Evolutionary conservation across 2,888 invertebrate genomes (phyloP).

Genomic region (Silvanus unidentatus): DNA sequence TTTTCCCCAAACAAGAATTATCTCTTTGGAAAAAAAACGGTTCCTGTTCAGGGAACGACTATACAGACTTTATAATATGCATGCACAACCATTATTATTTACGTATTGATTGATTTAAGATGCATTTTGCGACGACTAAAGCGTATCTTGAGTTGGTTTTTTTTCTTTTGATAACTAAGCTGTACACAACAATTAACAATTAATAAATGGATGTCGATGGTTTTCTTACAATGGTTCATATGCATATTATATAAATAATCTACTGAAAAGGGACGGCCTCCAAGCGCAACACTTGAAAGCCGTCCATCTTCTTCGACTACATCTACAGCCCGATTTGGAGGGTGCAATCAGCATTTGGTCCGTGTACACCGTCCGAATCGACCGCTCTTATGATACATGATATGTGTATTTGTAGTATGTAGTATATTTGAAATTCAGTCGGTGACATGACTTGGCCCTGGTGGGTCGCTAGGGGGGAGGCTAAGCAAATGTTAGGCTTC

Average conservation of each 20-base stretch:
- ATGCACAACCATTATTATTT: constrained; percentile 42
- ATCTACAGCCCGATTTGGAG: constrained; percentile 23
- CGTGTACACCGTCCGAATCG: constrained; percentile 11
- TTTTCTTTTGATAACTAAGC: constrained; percentile 32
- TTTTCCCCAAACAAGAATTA: constrained; percentile 29
- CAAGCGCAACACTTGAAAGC: background rate
- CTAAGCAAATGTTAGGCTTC: constrained; percentile 89
- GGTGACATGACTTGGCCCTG: constrained; percentile 57
- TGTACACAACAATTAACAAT: constrained; percentile 45
- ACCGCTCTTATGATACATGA: constrained; percentile 23
- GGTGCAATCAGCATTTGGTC: constrained; percentile 9
- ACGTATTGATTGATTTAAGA: no score
- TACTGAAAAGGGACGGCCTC: constrained; percentile 7
- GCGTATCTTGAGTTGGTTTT: constrained; percentile 19
- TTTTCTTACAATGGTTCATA: constrained; percentile 40
- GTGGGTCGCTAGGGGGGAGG: constrained; percentile 76
- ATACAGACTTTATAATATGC: constrained; percentile 39
- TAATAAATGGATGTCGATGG: constrained; percentile 29
- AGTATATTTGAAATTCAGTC: constrained; percentile 43
- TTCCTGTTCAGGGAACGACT: constrained; percentile 32
- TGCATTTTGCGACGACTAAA: constrained; percentile 26
- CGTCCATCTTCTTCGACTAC: constrained; percentile 22
- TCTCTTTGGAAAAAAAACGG: constrained; percentile 17
- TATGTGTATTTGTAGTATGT: constrained; percentile 20
- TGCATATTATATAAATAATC: constrained; percentile 39